Evolutionary conservation across 2,888 invertebrate genomes (phyloP).

Genomic region (Meteorus cinctellus): DNA sequence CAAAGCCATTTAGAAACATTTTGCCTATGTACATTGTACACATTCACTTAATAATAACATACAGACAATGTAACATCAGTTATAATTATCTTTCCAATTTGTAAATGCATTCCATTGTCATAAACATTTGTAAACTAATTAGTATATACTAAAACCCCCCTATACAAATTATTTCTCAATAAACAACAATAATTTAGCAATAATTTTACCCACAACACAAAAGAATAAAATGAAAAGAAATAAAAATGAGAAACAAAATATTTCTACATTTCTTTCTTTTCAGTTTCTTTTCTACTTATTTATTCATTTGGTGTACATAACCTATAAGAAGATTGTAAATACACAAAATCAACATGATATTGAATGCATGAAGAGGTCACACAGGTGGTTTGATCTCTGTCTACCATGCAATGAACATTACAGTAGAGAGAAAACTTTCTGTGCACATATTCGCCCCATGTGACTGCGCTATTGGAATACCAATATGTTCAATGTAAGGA

Average conservation of each 20-base stretch:
- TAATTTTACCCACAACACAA: neutral
- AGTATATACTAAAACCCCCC: neutral
- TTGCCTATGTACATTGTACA: neutral
- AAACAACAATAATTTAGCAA: neutral
- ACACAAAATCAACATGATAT: neutral
- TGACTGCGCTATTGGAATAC: slow-evolving; percentile 23
- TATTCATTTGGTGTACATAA: too few relatives aligned
- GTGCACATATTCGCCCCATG: neutral
- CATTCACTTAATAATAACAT: neutral
- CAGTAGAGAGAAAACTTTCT: neutral
- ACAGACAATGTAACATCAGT: neutral
- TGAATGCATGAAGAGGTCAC: neutral
- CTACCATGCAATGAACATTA: neutral
- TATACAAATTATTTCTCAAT: neutral
- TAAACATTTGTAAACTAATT: slow-evolving; percentile 1
- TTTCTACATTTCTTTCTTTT: neutral
- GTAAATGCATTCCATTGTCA: neutral
- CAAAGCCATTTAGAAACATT: slow-evolving; percentile 9
- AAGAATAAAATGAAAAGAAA: neutral
- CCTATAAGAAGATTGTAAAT: neutral
- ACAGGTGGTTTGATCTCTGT: slow-evolving; percentile 14
- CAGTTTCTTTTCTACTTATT: neutral
- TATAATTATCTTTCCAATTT: neutral
- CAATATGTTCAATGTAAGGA: slow-evolving; percentile 32
- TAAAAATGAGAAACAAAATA: too few relatives aligned